A percentile compares a stretch with the other conserved stretches of the same genome.
Evolutionary conservation across 1,140 invertebrate genomes (phyloP).

Genomic region (Diabrotica undecimpunctata): DNA sequence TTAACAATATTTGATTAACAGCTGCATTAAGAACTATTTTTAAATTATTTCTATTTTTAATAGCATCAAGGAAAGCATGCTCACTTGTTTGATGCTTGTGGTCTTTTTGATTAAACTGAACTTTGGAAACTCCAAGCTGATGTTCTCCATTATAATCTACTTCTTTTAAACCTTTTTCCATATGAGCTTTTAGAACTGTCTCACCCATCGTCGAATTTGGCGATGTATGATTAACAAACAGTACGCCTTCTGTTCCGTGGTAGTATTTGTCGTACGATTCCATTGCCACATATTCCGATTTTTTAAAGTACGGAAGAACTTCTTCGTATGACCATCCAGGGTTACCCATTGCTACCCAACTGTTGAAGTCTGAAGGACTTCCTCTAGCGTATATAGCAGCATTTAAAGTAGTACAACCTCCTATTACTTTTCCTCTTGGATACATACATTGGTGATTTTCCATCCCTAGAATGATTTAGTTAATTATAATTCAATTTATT

Average conservation of each 20-base stretch:
- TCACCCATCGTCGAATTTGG: neutral
- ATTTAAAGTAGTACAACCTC: conserved; percentile 77
- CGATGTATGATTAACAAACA: conserved; percentile 12
- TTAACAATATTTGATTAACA: conserved; percentile 63
- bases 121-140: conserved; percentile 33
- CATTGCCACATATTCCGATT: conserved; percentile 40
- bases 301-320: conserved; percentile 33
- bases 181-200: conserved; percentile 17
- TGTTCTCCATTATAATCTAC: conserved; percentile 29
- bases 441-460: conserved; percentile 53
- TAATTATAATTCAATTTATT: too few relatives aligned
- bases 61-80: conserved; percentile 19
- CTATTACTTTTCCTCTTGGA: conserved; percentile 62
- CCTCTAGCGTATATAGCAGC: conserved; percentile 88
- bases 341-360: conserved; percentile 70
- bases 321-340: conserved; percentile 34
- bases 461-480: conserved; percentile 47
- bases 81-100: conserved; percentile 36
- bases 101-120: conserved; percentile 19
- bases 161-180: conserved; percentile 22
- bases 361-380: conserved; percentile 58
- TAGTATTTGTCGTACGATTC: conserved; percentile 13
- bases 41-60: conserved; percentile 23
- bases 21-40: conserved; percentile 54
- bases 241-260: conserved; percentile 21